A percentile compares a stretch with the other conserved stretches of the same genome.
Evolutionary conservation across 30 jellyfish, hydroid and myxozoan genomes (phyloP).

Genomic region (Catostylus mosaicus): DNA sequence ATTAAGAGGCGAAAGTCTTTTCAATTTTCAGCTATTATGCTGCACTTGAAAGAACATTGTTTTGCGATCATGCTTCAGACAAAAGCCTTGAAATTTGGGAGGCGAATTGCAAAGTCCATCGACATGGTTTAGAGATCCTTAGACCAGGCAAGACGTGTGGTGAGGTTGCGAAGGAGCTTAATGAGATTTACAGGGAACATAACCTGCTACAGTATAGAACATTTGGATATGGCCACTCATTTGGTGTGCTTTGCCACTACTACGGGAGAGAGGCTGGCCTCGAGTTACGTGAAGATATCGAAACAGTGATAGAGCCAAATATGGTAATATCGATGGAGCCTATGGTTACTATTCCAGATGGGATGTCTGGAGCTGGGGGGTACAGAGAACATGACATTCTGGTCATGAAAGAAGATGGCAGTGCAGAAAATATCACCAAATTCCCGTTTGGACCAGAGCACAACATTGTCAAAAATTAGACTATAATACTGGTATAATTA

Average conservation of each 20-base stretch:
- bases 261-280: conserved; percentile 98
- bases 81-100: conserved; percentile 78
- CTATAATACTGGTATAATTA: too few relatives aligned
- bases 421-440: conserved; percentile 81
- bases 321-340: conserved; percentile 96
- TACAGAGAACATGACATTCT: conserved; percentile 89
- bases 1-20: neutral
- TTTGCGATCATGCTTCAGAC: conserved; percentile 80
- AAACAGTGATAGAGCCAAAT: conserved; percentile 85
- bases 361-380: conserved; percentile 98
- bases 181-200: conserved; percentile 78
- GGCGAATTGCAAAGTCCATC: conserved; percentile 79
- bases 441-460: conserved; percentile 95
- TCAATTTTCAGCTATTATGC: conserved; percentile 69
- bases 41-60: conserved; percentile 88
- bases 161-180: conserved; percentile 86
- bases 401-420: conserved; percentile 84
- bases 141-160: conserved; percentile 84
- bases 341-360: conserved; percentile 91
- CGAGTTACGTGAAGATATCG: conserved; percentile 90
- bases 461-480: conserved; percentile 60
- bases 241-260: conserved; percentile 84
- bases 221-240: conserved; percentile 90
- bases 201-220: conserved; percentile 81
- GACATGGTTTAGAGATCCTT: conserved; percentile 78